A percentile compares a stretch with the other conserved stretches of the same genome.
Conservation (phyloP, 2,113 vertebrate genomes). For the Amblyornis subalaris region DNA sequence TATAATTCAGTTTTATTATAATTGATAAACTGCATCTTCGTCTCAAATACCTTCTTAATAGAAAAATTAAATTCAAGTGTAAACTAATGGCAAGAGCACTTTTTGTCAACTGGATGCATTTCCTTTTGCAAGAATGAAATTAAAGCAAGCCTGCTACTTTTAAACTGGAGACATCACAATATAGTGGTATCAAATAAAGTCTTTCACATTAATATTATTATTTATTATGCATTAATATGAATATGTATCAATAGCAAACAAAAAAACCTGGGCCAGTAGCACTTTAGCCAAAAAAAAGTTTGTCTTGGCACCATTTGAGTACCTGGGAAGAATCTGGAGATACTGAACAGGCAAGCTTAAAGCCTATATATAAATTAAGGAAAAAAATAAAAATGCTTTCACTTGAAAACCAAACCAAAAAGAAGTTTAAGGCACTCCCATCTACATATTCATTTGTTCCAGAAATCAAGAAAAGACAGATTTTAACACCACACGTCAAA, state of each 20-base stretch:
- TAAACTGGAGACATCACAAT: background rate
- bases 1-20: background rate
- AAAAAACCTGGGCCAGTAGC: background rate
- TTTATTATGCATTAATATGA: background rate
- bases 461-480: background rate
- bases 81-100: background rate
- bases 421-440: background rate
- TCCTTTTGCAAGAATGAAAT: background rate
- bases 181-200: background rate
- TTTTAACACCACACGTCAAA: background rate
- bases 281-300: background rate
- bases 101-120: background rate
- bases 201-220: background rate
- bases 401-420: background rate
- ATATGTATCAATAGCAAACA: background rate
- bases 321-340: background rate
- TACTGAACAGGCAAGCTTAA: background rate
- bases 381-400: background rate
- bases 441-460: background rate
- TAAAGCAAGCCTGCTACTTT: background rate
- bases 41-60: background rate
- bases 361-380: background rate
- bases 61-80: background rate
- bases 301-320: background rate
- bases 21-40: background rate